Percentiles rank a stretch among this genome's conserved stretches.
Evolutionary conservation across 2,888 invertebrate genomes (phyloP).

Genomic region (Drosophila neonasuta): DNA sequence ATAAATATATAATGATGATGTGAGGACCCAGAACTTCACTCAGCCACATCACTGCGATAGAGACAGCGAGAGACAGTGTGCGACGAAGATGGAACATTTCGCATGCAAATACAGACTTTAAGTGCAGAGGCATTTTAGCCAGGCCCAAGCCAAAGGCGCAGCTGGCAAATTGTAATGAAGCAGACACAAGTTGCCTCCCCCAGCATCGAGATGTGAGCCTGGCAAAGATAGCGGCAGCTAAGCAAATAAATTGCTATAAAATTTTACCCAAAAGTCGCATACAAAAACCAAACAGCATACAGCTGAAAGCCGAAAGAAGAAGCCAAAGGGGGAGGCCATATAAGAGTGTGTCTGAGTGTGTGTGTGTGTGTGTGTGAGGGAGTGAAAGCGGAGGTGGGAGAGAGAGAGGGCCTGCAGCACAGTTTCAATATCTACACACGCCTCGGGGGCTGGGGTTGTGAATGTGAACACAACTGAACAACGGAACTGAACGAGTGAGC

Average conservation of each 20-base stretch:
- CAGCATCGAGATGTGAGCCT: constrained; percentile 1
- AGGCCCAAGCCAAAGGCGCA: constrained; percentile 35
- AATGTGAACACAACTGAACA: not conserved
- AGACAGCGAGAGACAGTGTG: constrained; percentile 1
- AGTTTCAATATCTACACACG: constrained; percentile 31
- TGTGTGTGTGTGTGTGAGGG: not conserved
- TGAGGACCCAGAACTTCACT: constrained; percentile 39
- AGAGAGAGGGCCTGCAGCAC: constrained; percentile 43
- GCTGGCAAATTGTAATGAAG: constrained; percentile 66
- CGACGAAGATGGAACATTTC: constrained; percentile 17
- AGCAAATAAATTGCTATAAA: constrained; percentile 76
- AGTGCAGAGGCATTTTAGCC: constrained; percentile 66
- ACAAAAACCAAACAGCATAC: constrained; percentile 55
- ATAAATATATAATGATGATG: constrained; percentile 76
- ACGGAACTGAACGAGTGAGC: constrained; percentile 12
- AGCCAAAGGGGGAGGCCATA: constrained; percentile 26
- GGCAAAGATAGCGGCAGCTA: constrained; percentile 40
- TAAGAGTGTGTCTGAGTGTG: not conserved
- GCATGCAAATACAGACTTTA: constrained; percentile 63
- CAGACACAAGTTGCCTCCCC: constrained; percentile 32
- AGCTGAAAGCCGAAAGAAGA: constrained; percentile 15
- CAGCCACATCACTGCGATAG: constrained; percentile 6
- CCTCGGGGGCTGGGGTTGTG: constrained; percentile 1
- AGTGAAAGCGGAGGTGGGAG: not conserved
- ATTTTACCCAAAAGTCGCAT: constrained; percentile 78